Base-by-base conservation (phyloP, 2,888 invertebrate species). In the Thecocarcelia acutangulata region DNA sequence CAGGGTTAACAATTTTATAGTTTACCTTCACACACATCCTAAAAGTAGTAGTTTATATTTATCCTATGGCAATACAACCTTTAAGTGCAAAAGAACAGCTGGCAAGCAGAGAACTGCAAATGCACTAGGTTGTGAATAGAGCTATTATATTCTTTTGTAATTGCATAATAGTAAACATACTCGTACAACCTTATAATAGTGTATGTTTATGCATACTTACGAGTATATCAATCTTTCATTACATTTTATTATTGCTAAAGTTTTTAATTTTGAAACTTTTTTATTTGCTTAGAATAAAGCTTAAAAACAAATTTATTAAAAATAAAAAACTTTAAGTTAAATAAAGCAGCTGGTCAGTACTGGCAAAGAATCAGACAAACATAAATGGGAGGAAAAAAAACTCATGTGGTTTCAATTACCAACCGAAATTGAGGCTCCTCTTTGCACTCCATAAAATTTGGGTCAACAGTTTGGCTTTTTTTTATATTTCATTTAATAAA, bases 361-460 rank as follows among this genome's bases (percentile, higher is more conserved):
- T 40, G 68, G 24, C 17, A 15, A 54, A 15, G 42, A 28, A 9
- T 15, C 8, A 15, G 15, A 73, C 33, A 37, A 58, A 37, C 33
- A 46, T 37, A 73, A 17, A 21, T 37, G 28, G 17, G 11, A 19
- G 6, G 40, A 61, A 61, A 40, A 37, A 76, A 21, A 3, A 33
- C 8, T 5, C 48, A 63, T 80, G 59, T 61, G 70, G 80, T 42
- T 66, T 76, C 46, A 72, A 80, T 76, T 80, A 76, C 59, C 58
- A 64, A 63, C 15, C 21, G 52, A 63, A 63, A 40, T 63, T 54
- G 48, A 63, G 77, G 46, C 61, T 77, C 24, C 24, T 70, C 69
- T 59, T 50, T 1, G 48, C 48, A 68, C 33, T 52, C 33, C 33
- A 24, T 37, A 42, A 21, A 59, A 78, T 78, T 66, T 78, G 72